Evolutionary conservation across 2,888 invertebrate genomes (phyloP).

Genomic region (Tubiluchus corallicola): DNA sequence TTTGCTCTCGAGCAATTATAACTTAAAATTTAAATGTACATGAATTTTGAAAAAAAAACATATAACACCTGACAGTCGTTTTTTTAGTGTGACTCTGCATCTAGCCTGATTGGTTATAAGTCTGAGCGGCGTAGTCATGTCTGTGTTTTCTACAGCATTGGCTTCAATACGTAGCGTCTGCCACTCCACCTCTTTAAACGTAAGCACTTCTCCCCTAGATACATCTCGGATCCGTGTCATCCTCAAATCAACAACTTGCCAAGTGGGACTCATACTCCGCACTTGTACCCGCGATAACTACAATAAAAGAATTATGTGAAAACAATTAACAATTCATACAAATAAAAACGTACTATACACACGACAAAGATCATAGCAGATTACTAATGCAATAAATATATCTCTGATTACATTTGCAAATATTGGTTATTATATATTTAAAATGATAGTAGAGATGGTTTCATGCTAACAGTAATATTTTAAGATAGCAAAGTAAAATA

Average conservation of each 20-base stretch:
- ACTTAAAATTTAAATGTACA: too few relatives aligned
- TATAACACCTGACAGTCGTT: slow-evolving; percentile 34
- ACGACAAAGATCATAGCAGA: too few relatives aligned
- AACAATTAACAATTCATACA: not conserved
- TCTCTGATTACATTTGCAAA: too few relatives aligned
- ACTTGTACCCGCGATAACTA: slow-evolving; percentile 80
- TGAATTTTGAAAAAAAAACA: too few relatives aligned
- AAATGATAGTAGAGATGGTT: too few relatives aligned
- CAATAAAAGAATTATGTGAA: slow-evolving; percentile 15
- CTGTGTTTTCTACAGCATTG: slow-evolving; percentile 34
- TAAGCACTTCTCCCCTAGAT: slow-evolving; percentile 65
- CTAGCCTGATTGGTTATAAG: slow-evolving; percentile 81
- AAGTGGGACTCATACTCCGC: slow-evolving; percentile 80
- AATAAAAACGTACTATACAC: not conserved
- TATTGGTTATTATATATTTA: too few relatives aligned
- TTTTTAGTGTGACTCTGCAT: slow-evolving; percentile 87
- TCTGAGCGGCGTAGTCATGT: slow-evolving; percentile 44
- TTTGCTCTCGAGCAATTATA: too few relatives aligned
- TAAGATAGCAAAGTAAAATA: too few relatives aligned
- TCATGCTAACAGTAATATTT: too few relatives aligned
- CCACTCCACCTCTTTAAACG: slow-evolving; percentile 93
- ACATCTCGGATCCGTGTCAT: slow-evolving; percentile 79
- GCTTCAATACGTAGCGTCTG: slow-evolving; percentile 90
- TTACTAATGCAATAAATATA: too few relatives aligned
- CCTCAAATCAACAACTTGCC: slow-evolving; percentile 62